Evolutionary conservation across 37 sponge, comb jelly and placozoan species (phyloP).

Genomic region (Amphimedon queenslandica): DNA sequence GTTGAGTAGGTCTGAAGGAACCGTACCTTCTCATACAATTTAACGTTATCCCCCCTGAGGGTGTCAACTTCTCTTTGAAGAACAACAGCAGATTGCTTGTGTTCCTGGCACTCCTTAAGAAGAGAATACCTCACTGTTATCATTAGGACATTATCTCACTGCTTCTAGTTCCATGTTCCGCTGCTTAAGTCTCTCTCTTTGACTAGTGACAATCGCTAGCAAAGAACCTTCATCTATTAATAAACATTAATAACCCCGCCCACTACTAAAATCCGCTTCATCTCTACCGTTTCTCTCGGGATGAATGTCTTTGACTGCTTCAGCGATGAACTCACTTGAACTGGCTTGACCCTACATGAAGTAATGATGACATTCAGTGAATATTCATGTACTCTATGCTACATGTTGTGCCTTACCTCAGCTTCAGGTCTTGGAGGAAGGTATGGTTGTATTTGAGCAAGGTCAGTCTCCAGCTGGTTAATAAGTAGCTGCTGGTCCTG

Average conservation of each 20-base stretch:
- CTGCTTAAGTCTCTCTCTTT: constrained; percentile 90
- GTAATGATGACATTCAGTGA: not conserved
- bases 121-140: not conserved
- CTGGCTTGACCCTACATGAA: constrained; percentile 21
- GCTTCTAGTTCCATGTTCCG: constrained; percentile 83
- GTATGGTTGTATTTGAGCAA: constrained; percentile 57
- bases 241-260: not conserved
- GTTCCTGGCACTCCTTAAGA: constrained; percentile 66
- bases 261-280: not conserved
- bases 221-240: constrained; percentile 57
- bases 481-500: constrained; percentile 66
- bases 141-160: constrained; percentile 27
- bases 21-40: constrained; percentile 94
- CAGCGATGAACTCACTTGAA: constrained; percentile 29
- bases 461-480: constrained; percentile 80
- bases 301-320: constrained; percentile 32
- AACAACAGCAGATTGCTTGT: constrained; percentile 52
- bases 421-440: constrained; percentile 28
- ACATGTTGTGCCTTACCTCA: not conserved
- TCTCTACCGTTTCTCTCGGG: constrained; percentile 2
- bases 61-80: constrained; percentile 76
- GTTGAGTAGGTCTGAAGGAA: constrained; percentile 88
- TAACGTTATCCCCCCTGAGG: constrained; percentile 89
- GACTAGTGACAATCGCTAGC: constrained; percentile 89
- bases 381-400: not conserved